Evolutionary conservation across 2,113 vertebrate genomes (phyloP).

Genomic region (Setophaga coronata): DNA sequence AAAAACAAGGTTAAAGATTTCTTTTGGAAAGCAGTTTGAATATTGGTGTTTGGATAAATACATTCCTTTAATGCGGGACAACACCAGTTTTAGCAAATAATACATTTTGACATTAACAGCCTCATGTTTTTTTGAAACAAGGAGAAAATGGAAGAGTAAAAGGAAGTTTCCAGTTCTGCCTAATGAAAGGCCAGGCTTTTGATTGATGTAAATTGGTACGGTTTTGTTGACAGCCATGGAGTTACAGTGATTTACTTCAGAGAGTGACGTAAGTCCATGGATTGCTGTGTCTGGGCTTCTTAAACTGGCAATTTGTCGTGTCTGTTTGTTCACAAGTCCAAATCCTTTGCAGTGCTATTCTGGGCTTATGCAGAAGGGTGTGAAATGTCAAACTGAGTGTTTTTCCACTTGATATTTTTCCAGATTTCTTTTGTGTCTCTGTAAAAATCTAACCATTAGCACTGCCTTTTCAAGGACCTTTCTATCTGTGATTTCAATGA

Average conservation of each 20-base stretch:
- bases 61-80: background rate
- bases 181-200: background rate
- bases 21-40: background rate
- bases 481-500: background rate
- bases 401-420: conserved; percentile 53
- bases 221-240: background rate
- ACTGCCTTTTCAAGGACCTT: background rate
- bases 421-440: conserved; percentile 24
- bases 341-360: conserved; percentile 36
- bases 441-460: background rate
- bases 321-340: conserved; percentile 45
- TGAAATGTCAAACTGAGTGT: conserved; percentile 46
- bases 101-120: background rate
- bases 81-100: background rate
- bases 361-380: conserved; percentile 22
- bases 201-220: background rate
- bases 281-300: conserved; percentile 23
- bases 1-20: background rate
- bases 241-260: conserved; percentile 1
- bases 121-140: background rate
- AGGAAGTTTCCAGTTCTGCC: background rate
- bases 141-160: background rate
- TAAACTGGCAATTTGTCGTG: conserved; percentile 24
- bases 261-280: background rate
- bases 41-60: background rate